Evolutionary conservation across 53 echinoderm and acorn worm species (phyloP).

Genomic region (Pentamera pediparva): DNA sequence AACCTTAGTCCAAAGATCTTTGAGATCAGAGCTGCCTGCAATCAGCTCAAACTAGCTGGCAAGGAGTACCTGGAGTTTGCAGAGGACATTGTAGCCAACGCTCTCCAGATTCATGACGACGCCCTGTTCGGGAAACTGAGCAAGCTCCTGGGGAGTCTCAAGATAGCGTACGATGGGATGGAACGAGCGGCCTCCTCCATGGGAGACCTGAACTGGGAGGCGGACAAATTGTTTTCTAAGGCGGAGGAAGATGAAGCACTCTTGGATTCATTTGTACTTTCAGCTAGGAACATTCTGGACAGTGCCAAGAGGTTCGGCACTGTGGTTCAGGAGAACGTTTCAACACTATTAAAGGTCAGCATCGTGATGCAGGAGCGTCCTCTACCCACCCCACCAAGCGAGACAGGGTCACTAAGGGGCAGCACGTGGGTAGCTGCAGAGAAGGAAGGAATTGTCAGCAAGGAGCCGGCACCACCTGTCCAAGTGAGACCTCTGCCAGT

Average conservation of each 20-base stretch:
- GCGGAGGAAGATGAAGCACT: constrained; percentile 38
- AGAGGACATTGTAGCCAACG: constrained; percentile 55
- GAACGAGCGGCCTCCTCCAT: constrained; percentile 48
- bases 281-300: constrained; percentile 56
- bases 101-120: constrained; percentile 59
- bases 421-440: constrained; percentile 81
- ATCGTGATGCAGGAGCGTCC: constrained; percentile 68
- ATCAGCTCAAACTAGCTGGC: constrained; percentile 74
- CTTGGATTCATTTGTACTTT: constrained; percentile 71
- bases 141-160: constrained; percentile 52
- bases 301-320: constrained; percentile 63
- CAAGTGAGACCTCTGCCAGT: constrained; percentile 75
- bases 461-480: constrained; percentile 42
- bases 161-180: constrained; percentile 57
- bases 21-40: constrained; percentile 85
- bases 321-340: constrained; percentile 63
- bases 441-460: constrained; percentile 53
- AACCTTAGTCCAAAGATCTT: constrained; percentile 63
- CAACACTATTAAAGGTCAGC: constrained; percentile 64
- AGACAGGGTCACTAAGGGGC: constrained; percentile 25
- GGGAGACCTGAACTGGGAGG: constrained; percentile 76
- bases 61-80: constrained; percentile 89
- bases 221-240: constrained; percentile 53
- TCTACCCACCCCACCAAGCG: constrained; percentile 73
- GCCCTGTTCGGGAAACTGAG: constrained; percentile 57